A percentile compares a stretch with the other conserved stretches of the same genome.
Evolutionary conservation across 2,113 vertebrate genomes (phyloP).

Genomic region (Meles meles): DNA sequence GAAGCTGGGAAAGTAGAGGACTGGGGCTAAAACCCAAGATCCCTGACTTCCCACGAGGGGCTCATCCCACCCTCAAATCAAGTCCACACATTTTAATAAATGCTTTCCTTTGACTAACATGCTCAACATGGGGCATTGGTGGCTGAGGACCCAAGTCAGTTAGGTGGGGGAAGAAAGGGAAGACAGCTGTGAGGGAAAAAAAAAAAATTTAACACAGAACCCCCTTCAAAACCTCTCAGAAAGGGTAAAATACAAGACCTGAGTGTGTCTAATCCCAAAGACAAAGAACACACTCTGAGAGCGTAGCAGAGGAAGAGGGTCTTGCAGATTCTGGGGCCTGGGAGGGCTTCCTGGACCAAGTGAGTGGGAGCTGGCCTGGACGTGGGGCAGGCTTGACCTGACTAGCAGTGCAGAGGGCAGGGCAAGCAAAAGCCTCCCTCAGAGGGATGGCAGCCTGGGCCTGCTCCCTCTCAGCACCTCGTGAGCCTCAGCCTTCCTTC

Average conservation of each 20-base stretch:
- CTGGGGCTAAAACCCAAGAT: background rate
- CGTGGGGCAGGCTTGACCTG: background rate
- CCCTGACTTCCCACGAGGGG: background rate
- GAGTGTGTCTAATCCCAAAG: background rate
- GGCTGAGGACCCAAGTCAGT: background rate
- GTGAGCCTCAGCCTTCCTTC: background rate
- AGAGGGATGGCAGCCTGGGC: background rate
- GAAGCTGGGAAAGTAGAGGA: background rate
- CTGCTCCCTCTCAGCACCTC: background rate
- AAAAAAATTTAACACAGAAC: background rate
- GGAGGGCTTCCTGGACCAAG: background rate
- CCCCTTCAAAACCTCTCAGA: no score
- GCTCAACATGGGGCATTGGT: background rate
- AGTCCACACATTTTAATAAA: background rate
- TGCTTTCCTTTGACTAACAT: no score
- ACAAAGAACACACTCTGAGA: background rate
- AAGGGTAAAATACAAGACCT: background rate
- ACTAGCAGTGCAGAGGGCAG: background rate
- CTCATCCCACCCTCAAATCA: background rate
- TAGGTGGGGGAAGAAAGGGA: fast-evolving
- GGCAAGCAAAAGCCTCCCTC: background rate
- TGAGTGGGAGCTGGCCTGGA: background rate
- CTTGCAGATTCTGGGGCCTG: background rate
- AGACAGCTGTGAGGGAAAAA: background rate
- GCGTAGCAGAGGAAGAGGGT: background rate